Evolutionary conservation across 2,797 vertebrate species (phyloP).

Genomic region (Melanotaenia nigrans): DNA sequence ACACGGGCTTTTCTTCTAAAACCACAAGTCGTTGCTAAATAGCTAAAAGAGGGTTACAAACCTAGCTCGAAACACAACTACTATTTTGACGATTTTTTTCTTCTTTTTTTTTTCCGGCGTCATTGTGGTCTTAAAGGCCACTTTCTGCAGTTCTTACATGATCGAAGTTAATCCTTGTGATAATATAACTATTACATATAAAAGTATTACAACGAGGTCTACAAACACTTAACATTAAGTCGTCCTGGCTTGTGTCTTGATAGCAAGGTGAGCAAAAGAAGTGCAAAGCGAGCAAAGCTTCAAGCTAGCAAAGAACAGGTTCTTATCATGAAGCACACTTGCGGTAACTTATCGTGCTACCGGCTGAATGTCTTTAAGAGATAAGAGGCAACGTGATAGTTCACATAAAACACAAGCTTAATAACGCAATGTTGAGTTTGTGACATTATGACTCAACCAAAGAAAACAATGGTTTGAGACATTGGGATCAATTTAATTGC

Average conservation of each 20-base stretch:
- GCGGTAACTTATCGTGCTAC: conserved; percentile 51
- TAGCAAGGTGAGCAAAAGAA: not conserved
- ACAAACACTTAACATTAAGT: not conserved
- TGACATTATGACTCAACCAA: not conserved
- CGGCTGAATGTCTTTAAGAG: conserved; percentile 21
- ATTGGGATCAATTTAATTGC: not conserved
- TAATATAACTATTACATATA: not conserved
- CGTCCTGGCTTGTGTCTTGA: not conserved
- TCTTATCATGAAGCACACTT: conserved; percentile 65
- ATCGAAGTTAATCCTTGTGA: not conserved
- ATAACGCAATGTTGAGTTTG: no score
- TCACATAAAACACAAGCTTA: not conserved
- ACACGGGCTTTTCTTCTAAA: not conserved
- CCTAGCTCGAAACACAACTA: not conserved
- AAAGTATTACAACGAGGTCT: not conserved
- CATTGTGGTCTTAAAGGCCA: not conserved
- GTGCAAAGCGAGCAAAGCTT: conserved; percentile 19
- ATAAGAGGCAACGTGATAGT: conserved; percentile 30
- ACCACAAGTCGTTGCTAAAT: no score
- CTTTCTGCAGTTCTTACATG: not conserved
- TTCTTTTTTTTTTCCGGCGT: no score
- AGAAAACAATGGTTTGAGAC: not conserved
- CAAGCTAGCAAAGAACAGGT: conserved; percentile 32
- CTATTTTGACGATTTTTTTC: not conserved
- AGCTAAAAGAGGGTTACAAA: not conserved